phyloP scores from a whole-genome alignment of 2,113 vertebrate species.

The Oriolus oriolus region DNA sequence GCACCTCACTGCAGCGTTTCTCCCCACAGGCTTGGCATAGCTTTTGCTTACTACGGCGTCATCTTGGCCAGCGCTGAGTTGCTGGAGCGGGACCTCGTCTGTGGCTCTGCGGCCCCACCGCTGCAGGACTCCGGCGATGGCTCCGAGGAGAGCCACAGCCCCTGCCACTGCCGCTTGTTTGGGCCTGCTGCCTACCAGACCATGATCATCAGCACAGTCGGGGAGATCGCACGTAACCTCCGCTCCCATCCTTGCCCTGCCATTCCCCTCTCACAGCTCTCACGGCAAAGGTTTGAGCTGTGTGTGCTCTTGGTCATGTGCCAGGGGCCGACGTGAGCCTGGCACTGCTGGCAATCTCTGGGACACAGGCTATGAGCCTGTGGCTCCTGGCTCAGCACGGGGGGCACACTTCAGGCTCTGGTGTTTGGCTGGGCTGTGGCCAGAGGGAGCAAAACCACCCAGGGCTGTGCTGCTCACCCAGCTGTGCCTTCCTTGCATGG shows the following conservation, averaged over 20 bases:
- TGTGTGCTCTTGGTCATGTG: accelerated
- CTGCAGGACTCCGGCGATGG: not conserved
- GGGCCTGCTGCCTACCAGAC: constrained; percentile 80
- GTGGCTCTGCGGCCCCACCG: not conserved
- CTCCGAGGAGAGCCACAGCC: constrained; percentile 56
- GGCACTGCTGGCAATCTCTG: not conserved
- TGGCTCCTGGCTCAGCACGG: not conserved
- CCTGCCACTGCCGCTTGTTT: constrained; percentile 85
- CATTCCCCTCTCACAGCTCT: not conserved
- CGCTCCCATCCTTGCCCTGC: not conserved
- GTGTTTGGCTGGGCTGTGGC: not conserved
- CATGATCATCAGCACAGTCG: constrained; percentile 88
- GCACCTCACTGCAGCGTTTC: not conserved
- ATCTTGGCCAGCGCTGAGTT: constrained; percentile 90
- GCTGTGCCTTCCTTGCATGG: accelerated
- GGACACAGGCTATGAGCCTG: not conserved
- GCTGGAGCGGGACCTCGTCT: constrained; percentile 84
- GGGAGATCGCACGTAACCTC: constrained; percentile 85
- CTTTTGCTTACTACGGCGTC: constrained; percentile 88
- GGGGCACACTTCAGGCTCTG: accelerated
- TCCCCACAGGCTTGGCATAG: constrained; percentile 85
- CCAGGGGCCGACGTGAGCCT: accelerated
- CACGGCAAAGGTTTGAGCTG: not conserved
- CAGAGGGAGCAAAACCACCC: not conserved
- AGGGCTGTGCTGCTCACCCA: not conserved